Evolutionary conservation across 2,888 invertebrate species (phyloP).

Genomic region (Drosophila neonasuta): DNA sequence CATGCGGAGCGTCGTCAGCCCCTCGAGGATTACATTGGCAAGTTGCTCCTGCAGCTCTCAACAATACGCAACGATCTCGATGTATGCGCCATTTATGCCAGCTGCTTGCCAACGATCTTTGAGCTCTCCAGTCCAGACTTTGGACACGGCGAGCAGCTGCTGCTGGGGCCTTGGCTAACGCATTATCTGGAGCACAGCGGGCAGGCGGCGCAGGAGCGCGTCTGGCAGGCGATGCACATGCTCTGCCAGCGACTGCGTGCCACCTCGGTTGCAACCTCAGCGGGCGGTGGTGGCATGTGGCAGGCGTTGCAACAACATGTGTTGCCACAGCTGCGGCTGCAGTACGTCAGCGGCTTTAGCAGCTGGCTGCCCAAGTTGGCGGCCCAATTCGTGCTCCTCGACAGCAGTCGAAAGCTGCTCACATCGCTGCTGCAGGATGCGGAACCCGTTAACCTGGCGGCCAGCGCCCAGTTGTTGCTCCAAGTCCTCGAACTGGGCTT

Average conservation of each 20-base stretch:
- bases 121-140: slow-evolving; percentile 71
- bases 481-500: slow-evolving; percentile 54
- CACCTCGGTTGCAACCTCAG: background rate
- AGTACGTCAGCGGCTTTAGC: slow-evolving; percentile 75
- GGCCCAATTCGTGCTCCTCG: slow-evolving; percentile 73
- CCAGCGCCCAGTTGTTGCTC: slow-evolving; percentile 71
- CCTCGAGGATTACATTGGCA: slow-evolving; percentile 77
- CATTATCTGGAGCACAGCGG: slow-evolving; percentile 78
- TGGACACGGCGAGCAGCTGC: slow-evolving; percentile 74
- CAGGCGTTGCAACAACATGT: slow-evolving; percentile 78
- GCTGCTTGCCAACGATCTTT: slow-evolving; percentile 74
- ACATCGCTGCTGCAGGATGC: slow-evolving; percentile 65
- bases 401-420: slow-evolving; percentile 68
- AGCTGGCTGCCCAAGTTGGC: slow-evolving; percentile 78
- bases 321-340: slow-evolving; percentile 78
- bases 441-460: slow-evolving; percentile 72
- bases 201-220: slow-evolving; percentile 79
- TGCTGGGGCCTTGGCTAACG: slow-evolving; percentile 80
- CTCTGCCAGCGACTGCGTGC: slow-evolving; percentile 58
- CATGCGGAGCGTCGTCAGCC: slow-evolving; percentile 79
- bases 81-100: slow-evolving; percentile 75
- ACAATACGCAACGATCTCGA: slow-evolving; percentile 72
- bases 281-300: slow-evolving; percentile 38
- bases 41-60: slow-evolving; percentile 77
- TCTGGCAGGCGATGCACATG: slow-evolving; percentile 77